Conservation (phyloP, 2,113 vertebrate species). For the Sceloporus undulatus region DNA sequence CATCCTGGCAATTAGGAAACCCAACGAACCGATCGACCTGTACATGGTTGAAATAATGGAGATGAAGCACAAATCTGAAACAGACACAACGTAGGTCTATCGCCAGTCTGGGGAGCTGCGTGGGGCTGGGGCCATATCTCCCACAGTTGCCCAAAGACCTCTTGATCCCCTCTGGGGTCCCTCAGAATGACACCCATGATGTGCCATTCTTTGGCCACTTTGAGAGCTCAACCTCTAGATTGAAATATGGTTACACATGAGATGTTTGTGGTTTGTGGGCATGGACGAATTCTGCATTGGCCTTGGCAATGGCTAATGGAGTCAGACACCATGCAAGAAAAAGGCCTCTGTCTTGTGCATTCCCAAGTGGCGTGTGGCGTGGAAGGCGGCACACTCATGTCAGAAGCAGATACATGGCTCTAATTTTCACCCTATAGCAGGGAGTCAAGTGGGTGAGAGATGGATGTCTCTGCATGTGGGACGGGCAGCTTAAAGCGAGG, state of each 20-base stretch:
- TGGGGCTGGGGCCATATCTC: background rate
- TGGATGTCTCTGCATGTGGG: fast-evolving
- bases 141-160: too few relatives aligned
- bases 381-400: constrained; percentile 22
- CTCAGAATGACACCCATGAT: too few relatives aligned
- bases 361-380: background rate
- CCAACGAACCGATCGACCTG: constrained; percentile 91
- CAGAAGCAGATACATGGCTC: constrained; percentile 44
- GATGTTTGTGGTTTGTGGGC: background rate
- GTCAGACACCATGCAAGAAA: constrained; percentile 76
- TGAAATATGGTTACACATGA: too few relatives aligned
- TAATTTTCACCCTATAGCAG: fast-evolving
- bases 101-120: too few relatives aligned
- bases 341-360: constrained; percentile 44
- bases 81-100: constrained; percentile 91
- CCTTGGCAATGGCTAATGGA: constrained; percentile 67
- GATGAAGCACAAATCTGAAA: constrained; percentile 98
- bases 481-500: fast-evolving
- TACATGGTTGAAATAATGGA: constrained; percentile 99
- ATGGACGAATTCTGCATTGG: constrained; percentile 76
- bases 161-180: too few relatives aligned
- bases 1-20: constrained; percentile 88
- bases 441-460: fast-evolving
- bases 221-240: too few relatives aligned
- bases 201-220: too few relatives aligned